Base-by-base conservation (phyloP, 30 jellyfish, hydroid and myxozoan species). In the Mastigias papua region DNA sequence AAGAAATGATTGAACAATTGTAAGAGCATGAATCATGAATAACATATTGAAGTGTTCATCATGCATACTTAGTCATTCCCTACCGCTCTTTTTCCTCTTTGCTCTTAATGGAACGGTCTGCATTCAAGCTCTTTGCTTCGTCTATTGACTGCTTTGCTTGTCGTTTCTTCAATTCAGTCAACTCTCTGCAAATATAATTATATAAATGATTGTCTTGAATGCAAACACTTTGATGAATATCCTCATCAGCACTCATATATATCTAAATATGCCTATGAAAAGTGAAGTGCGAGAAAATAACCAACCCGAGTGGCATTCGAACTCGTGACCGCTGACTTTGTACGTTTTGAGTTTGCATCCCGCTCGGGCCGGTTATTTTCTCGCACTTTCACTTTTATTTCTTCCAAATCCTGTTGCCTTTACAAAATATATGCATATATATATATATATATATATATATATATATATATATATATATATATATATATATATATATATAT, bases 131-230 rank as follows among this genome's bases (percentile, higher is more conserved):
- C 34, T 67, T 90, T 34, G 94, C 80, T 21, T 78, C 93, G 22
- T 90, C 91, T 7, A 90, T 82, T 17, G 97, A 90, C 48, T 90
- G 89, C 34, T 86, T 77, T 30, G 97, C 84, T 51, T 90, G 97
- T 23, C 42, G 69, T 57, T 67, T 82, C 50, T 76, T 76, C 78
- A 90, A 69, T 16, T 82, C 97, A 2, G 94, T 60, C 91, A 82
- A 69, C 87, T 90, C 94, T 63, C 97, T 90, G 28, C n/a, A n/a
- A 62, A 81, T 22, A 20, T 0, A 34, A 58, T 0, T 30, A 30
- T 27, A 4, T 17, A 21, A 31, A 23, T 35, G 0, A 32, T 54
- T 54, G 1, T 0, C 1, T 15, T 69, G 32, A 30, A 69, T 2
- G 25, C 6, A 16, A 69, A 13, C 9, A 13, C 58, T 8, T 2